Percentiles rank a stretch among this genome's conserved stretches.
These are phyloP conservation scores for Temnothorax nylanderi DNA, from an alignment of 1,140 invertebrate genomes.

Conservation along the genomic window DNA sequence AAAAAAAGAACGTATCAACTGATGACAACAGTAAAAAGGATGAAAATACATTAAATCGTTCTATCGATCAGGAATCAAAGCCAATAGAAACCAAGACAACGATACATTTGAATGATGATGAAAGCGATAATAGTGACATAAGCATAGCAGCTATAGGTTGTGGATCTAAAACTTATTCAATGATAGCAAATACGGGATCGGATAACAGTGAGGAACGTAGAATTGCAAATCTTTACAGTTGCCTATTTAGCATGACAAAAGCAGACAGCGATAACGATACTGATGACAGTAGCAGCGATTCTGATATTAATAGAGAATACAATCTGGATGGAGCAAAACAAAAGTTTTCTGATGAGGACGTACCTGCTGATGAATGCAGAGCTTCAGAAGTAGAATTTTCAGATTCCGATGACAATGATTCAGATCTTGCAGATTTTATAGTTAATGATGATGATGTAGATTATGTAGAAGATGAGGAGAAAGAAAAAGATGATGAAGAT, in stretches of 20 bases:
- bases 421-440: constrained; percentile 78
- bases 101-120: neutral
- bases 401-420: constrained; percentile 76
- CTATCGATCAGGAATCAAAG: constrained; percentile 3
- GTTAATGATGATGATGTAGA: constrained; percentile 41
- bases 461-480: neutral
- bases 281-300: constrained; percentile 6
- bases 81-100: neutral
- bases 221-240: neutral
- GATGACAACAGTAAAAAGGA: constrained; percentile 41
- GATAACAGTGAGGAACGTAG: neutral
- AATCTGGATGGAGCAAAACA: constrained; percentile 75
- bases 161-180: constrained; percentile 32
- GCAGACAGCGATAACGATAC: neutral
- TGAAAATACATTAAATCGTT: constrained; percentile 25
- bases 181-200: constrained; percentile 26
- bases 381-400: constrained; percentile 78
- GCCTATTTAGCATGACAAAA: neutral
- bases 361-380: constrained; percentile 77
- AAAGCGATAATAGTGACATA: neutral
- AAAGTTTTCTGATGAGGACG: constrained; percentile 78
- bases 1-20: neutral
- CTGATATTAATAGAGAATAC: constrained; percentile 77
- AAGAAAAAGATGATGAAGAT: constrained; percentile 21
- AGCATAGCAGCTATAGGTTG: neutral